Percentiles rank a stretch among this genome's conserved stretches.
These are phyloP conservation scores for Rhopalosiphum nymphaeae DNA, from an alignment of 2,888 invertebrate species.

Conservation along the genomic window DNA sequence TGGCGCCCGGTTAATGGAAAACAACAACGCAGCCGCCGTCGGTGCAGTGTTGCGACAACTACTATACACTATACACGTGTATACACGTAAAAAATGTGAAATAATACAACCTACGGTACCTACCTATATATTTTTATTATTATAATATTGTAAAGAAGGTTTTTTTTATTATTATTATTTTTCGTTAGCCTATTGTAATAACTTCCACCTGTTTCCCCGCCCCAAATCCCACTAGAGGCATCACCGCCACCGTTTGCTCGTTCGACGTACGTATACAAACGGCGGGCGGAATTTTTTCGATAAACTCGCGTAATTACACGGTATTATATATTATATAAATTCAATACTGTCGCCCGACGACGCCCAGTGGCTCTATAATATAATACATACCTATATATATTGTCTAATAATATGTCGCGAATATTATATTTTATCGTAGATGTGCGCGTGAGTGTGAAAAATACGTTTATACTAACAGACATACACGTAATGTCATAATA, in stretches of 20 bases:
- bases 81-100: not conserved
- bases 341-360: not conserved
- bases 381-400: not conserved
- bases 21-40: constrained; percentile 20
- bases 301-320: not conserved
- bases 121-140: not conserved
- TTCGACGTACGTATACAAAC: not conserved
- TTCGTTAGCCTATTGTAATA: constrained; percentile 35
- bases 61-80: not conserved
- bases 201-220: constrained; percentile 44
- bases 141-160: constrained; percentile 32
- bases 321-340: not conserved
- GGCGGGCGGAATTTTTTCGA: not conserved
- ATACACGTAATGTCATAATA: not conserved
- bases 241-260: not conserved
- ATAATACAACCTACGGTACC: not conserved
- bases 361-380: not conserved
- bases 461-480: not conserved
- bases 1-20: constrained; percentile 42
- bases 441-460: not conserved
- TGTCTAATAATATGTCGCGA: not conserved
- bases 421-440: not conserved
- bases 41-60: constrained; percentile 49
- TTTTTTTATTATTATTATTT: constrained; percentile 48
- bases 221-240: not conserved